Percentiles rank a stretch among this genome's conserved stretches.
Evolutionary conservation across 1,140 invertebrate species (phyloP).

Genomic region (Rhagoletis pomonella): DNA sequence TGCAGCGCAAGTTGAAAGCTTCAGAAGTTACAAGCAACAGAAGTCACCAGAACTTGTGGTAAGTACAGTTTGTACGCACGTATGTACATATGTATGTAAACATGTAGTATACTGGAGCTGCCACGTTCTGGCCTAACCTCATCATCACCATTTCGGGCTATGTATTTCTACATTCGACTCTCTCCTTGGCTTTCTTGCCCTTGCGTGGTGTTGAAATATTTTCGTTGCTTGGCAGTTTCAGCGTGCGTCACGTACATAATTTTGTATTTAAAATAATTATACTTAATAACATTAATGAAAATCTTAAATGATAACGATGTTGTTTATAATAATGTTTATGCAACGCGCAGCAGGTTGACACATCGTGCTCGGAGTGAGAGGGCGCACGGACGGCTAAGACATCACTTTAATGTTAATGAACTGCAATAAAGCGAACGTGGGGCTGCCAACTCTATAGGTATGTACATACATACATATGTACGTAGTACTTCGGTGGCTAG

Average conservation of each 20-base stretch:
- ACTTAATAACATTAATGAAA: conserved; percentile 45
- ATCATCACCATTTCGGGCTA: neutral
- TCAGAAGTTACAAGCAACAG: neutral
- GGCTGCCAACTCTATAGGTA: no score
- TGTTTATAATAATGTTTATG: conserved; percentile 44
- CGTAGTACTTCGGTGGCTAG: no score
- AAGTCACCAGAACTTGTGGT: neutral
- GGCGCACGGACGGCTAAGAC: neutral
- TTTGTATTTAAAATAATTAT: conserved; percentile 43
- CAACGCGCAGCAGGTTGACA: conserved; percentile 14
- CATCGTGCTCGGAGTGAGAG: neutral
- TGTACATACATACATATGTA: no score
- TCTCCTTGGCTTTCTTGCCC: neutral
- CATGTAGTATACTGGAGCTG: no score
- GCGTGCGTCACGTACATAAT: conserved; percentile 37
- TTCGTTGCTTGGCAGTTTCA: neutral
- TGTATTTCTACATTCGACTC: neutral
- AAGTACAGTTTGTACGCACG: neutral
- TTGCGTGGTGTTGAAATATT: neutral
- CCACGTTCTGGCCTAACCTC: neutral
- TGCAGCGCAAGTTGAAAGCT: neutral
- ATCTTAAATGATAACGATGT: conserved; percentile 48
- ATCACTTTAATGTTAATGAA: neutral
- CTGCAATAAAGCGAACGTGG: conserved; percentile 6
- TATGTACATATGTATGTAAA: neutral